phyloP scores from a whole-genome alignment of 2,888 invertebrate species.

The Lepidochrysops patricia region DNA sequence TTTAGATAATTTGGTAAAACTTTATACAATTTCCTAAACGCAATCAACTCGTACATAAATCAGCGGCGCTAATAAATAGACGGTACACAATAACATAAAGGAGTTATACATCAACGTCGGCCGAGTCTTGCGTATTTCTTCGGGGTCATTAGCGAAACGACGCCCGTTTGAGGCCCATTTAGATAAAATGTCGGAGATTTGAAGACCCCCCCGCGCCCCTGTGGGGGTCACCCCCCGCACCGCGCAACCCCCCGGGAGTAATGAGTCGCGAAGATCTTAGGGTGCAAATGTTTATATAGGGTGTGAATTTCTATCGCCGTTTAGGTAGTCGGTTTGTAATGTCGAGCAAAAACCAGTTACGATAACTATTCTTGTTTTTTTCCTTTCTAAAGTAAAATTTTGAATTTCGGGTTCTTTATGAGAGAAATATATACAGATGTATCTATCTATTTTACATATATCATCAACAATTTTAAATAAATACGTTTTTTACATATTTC shows the following conservation, averaged over 20 bases:
- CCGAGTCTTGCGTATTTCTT: slow-evolving; percentile 65
- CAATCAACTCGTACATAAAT: slow-evolving; percentile 5
- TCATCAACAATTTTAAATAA: too few relatives aligned
- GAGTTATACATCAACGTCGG: slow-evolving; percentile 42
- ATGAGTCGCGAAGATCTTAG: slow-evolving; percentile 73
- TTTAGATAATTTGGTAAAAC: neutral
- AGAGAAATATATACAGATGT: too few relatives aligned
- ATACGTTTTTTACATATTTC: too few relatives aligned
- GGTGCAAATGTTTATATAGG: slow-evolving; percentile 71
- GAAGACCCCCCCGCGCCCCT: slow-evolving; percentile 41
- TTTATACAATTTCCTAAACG: neutral
- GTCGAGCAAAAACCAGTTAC: neutral
- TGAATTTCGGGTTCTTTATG: too few relatives aligned
- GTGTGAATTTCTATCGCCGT: slow-evolving; percentile 59
- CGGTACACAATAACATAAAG: slow-evolving; percentile 15
- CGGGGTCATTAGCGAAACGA: slow-evolving; percentile 68
- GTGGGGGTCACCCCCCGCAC: slow-evolving; percentile 37
- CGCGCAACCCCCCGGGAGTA: slow-evolving; percentile 37
- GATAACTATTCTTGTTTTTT: neutral
- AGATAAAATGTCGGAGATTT: slow-evolving; percentile 75
- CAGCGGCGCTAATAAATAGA: neutral
- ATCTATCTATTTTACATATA: too few relatives aligned
- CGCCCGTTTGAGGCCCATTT: slow-evolving; percentile 71
- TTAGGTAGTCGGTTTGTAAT: slow-evolving; percentile 11
- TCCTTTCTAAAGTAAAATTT: neutral